These are phyloP conservation scores for Phalanger gymnotis DNA, from an alignment of 2,797 vertebrate genomes.

Conservation along the genomic window DNA sequence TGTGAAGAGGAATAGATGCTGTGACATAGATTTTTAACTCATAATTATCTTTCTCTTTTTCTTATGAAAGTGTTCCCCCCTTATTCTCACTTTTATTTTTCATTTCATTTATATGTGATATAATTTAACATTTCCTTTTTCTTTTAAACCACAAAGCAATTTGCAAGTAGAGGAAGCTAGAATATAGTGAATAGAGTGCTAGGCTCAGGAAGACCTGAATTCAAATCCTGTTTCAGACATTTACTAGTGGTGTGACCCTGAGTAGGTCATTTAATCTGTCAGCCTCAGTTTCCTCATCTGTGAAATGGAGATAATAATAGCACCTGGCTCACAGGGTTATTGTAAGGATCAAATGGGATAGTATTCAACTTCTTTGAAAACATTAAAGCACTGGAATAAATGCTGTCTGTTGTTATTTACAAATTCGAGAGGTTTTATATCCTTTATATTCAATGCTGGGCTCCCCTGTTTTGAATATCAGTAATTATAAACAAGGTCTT, in stretches of 20 bases:
- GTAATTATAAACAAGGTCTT: not conserved
- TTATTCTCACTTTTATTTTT: slow-evolving; percentile 38
- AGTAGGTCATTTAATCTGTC: not conserved
- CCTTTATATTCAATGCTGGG: not conserved
- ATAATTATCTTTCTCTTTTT: slow-evolving; percentile 14
- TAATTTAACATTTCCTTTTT: slow-evolving; percentile 21
- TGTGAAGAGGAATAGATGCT: not conserved
- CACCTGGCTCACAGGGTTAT: not conserved
- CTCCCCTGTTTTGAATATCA: not conserved
- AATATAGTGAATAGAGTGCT: not conserved
- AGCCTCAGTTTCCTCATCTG: not conserved
- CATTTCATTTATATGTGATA: slow-evolving; percentile 30
- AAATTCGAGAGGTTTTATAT: not conserved
- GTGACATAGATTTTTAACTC: slow-evolving; percentile 24
- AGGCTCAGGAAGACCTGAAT: not conserved
- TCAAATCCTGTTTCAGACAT: not conserved
- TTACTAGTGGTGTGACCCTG: not conserved
- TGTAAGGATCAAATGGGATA: not conserved
- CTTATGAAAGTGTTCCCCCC: slow-evolving; percentile 28
- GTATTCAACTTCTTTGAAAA: not conserved
- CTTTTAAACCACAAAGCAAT: not conserved
- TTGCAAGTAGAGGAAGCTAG: not conserved
- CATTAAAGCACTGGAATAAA: not conserved
- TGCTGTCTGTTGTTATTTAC: not conserved
- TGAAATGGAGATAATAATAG: not conserved